Base-by-base conservation (phyloP, 2,797 vertebrate genomes). In the Acrossocheilus wenchowensis region DNA sequence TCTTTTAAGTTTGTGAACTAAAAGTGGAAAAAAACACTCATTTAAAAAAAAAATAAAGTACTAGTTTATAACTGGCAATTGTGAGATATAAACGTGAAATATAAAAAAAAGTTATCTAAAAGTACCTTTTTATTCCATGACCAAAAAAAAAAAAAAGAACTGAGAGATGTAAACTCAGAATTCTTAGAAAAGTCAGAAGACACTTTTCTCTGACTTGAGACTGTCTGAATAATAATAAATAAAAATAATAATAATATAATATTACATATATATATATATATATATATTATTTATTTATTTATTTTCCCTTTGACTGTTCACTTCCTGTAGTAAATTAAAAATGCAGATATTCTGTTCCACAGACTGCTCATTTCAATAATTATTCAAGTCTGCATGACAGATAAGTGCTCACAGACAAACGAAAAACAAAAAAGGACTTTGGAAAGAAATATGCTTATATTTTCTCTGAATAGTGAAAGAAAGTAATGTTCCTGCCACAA, bases 341-440 rank as follows among this genome's bases (percentile, higher is more conserved):
- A 50, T 11, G 43, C 15, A 36, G 48, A 68, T 34, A 30, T 73
- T 39, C 78, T 45, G 50, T 87, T 83, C 60, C 54, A 39, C 69
- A 62, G 82, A 50, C 52, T 84, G 45, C 54, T 73, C 80, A 85
- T 89, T 86, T 88, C 45, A 77, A 68, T 54, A 68, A 84, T 77
- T 68, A 84, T 21, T 84, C 43, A 84, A 41, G 36, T 68, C n/a
- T 78, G 48, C 17, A 34, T 41, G 60, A 77, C 57, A 77, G 64
- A 81, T n/a, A 75, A 77, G 41, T 36, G 72, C 60, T 75, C 43
- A 36, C 57, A 78, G 60, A 75, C 26, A 43, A 69, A 26, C 17
- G 2, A 9, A 39, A n/a, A 52, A 54, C 14, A 26, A 14, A 54
- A 60, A 60, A 66, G 17, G 15, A 68, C 64, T 34, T 19, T 39